phyloP scores from a whole-genome alignment of 2,113 vertebrate genomes.

The Microtus montanus region DNA sequence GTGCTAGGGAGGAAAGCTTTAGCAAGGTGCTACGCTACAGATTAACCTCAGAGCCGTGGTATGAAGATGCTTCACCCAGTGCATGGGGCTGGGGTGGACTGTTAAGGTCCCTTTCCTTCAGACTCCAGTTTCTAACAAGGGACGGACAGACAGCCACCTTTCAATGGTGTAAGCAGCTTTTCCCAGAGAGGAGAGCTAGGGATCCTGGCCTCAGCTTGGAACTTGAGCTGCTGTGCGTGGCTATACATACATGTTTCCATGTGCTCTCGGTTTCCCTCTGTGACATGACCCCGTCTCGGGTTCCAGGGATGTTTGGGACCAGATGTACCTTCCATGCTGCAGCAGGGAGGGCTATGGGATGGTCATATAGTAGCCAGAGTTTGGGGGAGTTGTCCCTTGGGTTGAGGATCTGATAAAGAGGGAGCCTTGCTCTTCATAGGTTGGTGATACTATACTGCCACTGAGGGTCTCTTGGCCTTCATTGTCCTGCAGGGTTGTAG shows the following conservation, averaged over 20 bases:
- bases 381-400: neutral
- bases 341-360: neutral
- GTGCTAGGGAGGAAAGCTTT: neutral
- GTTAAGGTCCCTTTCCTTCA: neutral
- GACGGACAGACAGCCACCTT: neutral
- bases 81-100: neutral
- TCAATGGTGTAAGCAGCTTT: neutral
- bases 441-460: too few relatives aligned
- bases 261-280: neutral
- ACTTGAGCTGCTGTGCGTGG: neutral
- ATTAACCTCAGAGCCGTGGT: neutral
- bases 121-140: neutral
- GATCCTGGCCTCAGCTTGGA: neutral
- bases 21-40: neutral
- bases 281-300: neutral
- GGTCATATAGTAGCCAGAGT: neutral
- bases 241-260: rapidly evolving
- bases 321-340: neutral
- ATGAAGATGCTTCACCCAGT: neutral
- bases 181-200: neutral
- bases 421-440: neutral
- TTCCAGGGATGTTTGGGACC: neutral
- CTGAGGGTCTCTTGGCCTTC: neutral
- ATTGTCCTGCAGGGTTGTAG: too few relatives aligned
- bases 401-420: neutral